Evolutionary conservation across 2,888 invertebrate genomes (phyloP).

Genomic region (Synergus itoensis): DNA sequence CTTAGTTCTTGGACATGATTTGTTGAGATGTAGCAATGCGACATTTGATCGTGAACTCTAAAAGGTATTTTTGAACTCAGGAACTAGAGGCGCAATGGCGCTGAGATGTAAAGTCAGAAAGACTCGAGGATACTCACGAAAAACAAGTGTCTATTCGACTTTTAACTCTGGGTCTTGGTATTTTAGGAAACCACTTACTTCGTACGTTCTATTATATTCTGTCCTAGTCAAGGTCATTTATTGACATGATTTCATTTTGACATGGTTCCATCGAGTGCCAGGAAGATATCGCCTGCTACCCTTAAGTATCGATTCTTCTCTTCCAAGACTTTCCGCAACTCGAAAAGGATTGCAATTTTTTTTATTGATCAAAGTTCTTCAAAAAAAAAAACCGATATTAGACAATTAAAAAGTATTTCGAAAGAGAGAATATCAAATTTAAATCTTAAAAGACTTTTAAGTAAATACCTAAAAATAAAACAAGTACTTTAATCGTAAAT

Average conservation of each 20-base stretch:
- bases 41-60: slow-evolving; percentile 33
- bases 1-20: neutral
- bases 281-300: slow-evolving; percentile 33
- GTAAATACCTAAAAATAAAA: neutral
- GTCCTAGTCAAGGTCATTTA: slow-evolving; percentile 42
- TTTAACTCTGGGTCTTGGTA: slow-evolving; percentile 13
- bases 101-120: slow-evolving; percentile 18
- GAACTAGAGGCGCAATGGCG: neutral
- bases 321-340: slow-evolving; percentile 7
- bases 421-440: too few relatives aligned
- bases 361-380: neutral
- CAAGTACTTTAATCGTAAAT: neutral
- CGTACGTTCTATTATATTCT: slow-evolving; percentile 29
- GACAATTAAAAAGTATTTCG: neutral
- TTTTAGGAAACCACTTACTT: slow-evolving; percentile 45
- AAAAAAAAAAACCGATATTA: neutral
- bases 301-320: slow-evolving; percentile 29
- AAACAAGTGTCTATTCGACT: slow-evolving; percentile 22
- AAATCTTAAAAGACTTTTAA: neutral
- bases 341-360: neutral
- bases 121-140: slow-evolving; percentile 11
- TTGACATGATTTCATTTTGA: slow-evolving; percentile 38
- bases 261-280: slow-evolving; percentile 32
- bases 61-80: slow-evolving; percentile 37
- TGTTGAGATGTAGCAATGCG: neutral